phyloP scores from a whole-genome alignment of 2,888 invertebrate species.

The Linnaemya tessellans region DNA sequence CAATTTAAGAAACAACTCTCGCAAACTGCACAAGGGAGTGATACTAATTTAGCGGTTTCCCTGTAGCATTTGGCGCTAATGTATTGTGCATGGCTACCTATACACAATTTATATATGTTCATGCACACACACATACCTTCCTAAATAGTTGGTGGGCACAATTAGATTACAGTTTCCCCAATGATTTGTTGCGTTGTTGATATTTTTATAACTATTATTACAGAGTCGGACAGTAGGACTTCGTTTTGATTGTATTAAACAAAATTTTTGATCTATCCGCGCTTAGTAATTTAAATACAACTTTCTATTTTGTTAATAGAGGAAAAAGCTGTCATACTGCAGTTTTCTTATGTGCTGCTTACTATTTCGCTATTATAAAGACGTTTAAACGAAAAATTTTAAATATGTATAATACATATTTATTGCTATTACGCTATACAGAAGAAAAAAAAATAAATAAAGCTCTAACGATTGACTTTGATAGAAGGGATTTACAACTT shows the following conservation, averaged over 20 bases:
- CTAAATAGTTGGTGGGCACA: constrained; percentile 2
- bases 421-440: no score
- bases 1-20: constrained; percentile 75
- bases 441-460: no score
- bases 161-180: constrained; percentile 41
- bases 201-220: constrained; percentile 23
- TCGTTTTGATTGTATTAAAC: constrained; percentile 12
- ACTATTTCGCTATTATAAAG: background rate
- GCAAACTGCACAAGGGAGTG: constrained; percentile 24
- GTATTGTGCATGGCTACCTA: background rate
- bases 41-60: constrained; percentile 45
- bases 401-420: no score
- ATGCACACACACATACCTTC: background rate
- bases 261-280: constrained; percentile 31
- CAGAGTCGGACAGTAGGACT: background rate
- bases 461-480: no score
- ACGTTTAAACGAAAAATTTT: background rate
- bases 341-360: background rate
- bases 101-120: background rate
- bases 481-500: no score
- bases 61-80: constrained; percentile 49
- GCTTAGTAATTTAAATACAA: constrained; percentile 17
- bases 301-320: background rate
- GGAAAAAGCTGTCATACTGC: constrained; percentile 6
- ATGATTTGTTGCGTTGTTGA: constrained; percentile 16